These are phyloP conservation scores for Mormyrus lacerda DNA, from an alignment of 2,113 vertebrate species.

Conservation along the genomic window DNA sequence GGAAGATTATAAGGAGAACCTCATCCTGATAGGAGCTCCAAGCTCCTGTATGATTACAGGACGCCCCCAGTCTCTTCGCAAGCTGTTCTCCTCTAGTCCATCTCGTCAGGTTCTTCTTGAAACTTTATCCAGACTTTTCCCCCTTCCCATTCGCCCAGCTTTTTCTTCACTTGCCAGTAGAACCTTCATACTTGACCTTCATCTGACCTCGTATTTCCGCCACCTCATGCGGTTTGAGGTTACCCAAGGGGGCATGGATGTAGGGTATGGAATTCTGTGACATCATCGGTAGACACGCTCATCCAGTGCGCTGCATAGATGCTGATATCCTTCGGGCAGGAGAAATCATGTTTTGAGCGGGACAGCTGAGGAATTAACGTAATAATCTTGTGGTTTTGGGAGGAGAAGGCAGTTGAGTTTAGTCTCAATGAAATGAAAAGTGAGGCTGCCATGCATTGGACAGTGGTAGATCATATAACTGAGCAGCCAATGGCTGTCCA, in stretches of 20 bases:
- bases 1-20: not conserved
- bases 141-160: not conserved
- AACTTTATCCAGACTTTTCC: not conserved
- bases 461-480: not conserved
- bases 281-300: not conserved
- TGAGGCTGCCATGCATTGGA: not conserved
- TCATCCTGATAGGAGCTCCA: not conserved
- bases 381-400: not conserved
- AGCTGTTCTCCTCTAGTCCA: not conserved
- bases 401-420: not conserved
- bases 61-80: not conserved
- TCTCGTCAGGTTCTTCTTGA: not conserved
- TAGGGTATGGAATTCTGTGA: not conserved
- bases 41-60: not conserved
- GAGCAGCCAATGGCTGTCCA: not conserved
- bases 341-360: not conserved
- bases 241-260: not conserved
- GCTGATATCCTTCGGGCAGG: not conserved
- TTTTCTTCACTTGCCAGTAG: not conserved
- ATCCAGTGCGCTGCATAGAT: not conserved
- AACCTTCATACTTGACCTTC: not conserved
- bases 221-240: not conserved
- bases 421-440: not conserved
- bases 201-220: not conserved
- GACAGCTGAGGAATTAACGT: not conserved